These are phyloP conservation scores for Hipposideros larvatus DNA, from an alignment of 2,797 vertebrate genomes.

Conservation along the genomic window DNA sequence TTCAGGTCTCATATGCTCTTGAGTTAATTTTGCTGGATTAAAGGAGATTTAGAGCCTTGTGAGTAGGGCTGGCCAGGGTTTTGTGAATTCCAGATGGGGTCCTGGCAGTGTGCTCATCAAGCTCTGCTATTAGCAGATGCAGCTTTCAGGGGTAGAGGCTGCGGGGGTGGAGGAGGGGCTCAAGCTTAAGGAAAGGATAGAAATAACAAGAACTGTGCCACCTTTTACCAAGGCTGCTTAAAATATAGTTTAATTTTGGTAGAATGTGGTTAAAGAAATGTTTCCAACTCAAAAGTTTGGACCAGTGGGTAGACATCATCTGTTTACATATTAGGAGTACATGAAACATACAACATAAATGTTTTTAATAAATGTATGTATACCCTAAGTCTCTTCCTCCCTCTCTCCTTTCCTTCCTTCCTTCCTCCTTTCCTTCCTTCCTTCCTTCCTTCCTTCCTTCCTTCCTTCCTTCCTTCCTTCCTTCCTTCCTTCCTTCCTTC, in stretches of 20 bases:
- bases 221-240: background rate
- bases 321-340: background rate
- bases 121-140: background rate
- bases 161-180: background rate
- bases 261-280: constrained; percentile 14
- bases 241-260: background rate
- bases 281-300: background rate
- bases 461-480: background rate
- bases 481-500: background rate
- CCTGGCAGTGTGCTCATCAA: background rate
- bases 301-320: background rate
- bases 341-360: background rate
- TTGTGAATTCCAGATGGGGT: background rate
- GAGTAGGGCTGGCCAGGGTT: background rate
- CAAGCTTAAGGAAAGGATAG: background rate
- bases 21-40: constrained; percentile 33
- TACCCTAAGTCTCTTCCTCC: too few species aligned
- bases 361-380: background rate
- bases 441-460: background rate
- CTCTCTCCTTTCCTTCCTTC: background rate
- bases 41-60: background rate
- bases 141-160: background rate
- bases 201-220: background rate
- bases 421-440: background rate
- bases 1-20: background rate